Percentiles rank a stretch among this genome's conserved stretches.
Conservation (phyloP, 2,888 invertebrate species). For the Ceraclea dissimilis region DNA sequence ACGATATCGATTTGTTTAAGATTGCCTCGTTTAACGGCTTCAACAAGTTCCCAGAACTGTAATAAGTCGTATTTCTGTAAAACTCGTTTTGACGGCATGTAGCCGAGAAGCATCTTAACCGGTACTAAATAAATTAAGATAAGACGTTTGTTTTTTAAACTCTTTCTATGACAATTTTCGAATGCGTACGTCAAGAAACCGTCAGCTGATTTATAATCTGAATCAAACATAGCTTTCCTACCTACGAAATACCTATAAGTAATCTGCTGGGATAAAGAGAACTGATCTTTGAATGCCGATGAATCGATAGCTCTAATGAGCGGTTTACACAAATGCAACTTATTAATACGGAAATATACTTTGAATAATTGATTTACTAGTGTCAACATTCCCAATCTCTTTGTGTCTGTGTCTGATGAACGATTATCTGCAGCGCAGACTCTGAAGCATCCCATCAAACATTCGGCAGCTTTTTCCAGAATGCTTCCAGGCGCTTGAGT, state of each 20-base stretch:
- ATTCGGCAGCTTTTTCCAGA: conserved; percentile 89
- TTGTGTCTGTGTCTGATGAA: conserved; percentile 83
- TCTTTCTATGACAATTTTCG: conserved; percentile 75
- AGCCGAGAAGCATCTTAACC: conserved; percentile 94
- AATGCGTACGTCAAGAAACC: conserved; percentile 90
- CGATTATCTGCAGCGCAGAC: conserved; percentile 93
- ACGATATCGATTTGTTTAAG: conserved; percentile 74
- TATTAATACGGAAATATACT: conserved; percentile 85
- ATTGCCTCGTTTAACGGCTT: conserved; percentile 86
- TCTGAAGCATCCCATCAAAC: conserved; percentile 86
- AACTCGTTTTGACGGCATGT: conserved; percentile 77
- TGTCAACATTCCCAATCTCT: conserved; percentile 92
- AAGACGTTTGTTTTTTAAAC: conserved; percentile 79
- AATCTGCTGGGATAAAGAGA: conserved; percentile 86
- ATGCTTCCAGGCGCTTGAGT: conserved; percentile 55
- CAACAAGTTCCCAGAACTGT: conserved; percentile 84
- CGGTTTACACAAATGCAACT: conserved; percentile 85
- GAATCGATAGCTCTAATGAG: conserved; percentile 95
- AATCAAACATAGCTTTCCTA: conserved; percentile 97
- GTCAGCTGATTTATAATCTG: conserved; percentile 89
- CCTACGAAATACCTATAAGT: conserved; percentile 98
- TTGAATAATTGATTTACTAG: conserved; percentile 96
- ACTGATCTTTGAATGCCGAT: conserved; percentile 80
- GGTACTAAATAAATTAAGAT: conserved; percentile 94
- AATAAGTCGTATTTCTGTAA: conserved; percentile 84